Percentiles rank a stretch among this genome's conserved stretches.
These are phyloP conservation scores for Porites cylindrica DNA, from an alignment of 92 coral and sea anemone species.

Conservation along the genomic window DNA sequence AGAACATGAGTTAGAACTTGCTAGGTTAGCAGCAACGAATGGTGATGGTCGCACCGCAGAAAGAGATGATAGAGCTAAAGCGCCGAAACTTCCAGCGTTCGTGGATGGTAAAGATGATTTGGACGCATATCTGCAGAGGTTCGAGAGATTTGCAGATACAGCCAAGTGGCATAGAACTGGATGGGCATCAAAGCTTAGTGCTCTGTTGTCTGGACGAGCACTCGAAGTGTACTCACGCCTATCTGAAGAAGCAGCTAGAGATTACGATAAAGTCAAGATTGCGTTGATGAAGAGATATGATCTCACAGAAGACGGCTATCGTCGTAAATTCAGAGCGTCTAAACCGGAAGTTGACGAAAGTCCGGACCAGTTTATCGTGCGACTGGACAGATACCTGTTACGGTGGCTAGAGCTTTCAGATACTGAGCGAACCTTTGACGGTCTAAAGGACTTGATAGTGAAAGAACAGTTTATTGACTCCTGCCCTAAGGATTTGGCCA, in stretches of 20 bases:
- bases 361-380: too few species aligned
- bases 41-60: not conserved
- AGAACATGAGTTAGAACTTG: too few species aligned
- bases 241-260: conserved; percentile 52
- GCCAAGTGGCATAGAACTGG: conserved; percentile 48
- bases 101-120: conserved; percentile 54
- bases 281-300: conserved; percentile 58
- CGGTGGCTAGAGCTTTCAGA: conserved; percentile 63
- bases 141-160: conserved; percentile 63
- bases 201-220: too few species aligned
- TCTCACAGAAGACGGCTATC: too few species aligned
- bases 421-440: conserved; percentile 37
- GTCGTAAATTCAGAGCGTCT: too few species aligned
- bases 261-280: conserved; percentile 53
- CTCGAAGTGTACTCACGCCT: conserved; percentile 55
- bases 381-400: conserved; percentile 21
- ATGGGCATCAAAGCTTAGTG: too few species aligned
- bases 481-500: conserved; percentile 47
- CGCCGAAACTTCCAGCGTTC: conserved; percentile 69
- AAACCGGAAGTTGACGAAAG: too few species aligned
- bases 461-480: conserved; percentile 66
- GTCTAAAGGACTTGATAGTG: conserved; percentile 51
- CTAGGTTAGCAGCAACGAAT: too few species aligned
- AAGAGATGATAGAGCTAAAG: conserved; percentile 30
- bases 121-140: conserved; percentile 26